Base-by-base conservation (phyloP, 1,140 invertebrate genomes). In the fruit fly (Drosophila melanogaster) region DNA sequence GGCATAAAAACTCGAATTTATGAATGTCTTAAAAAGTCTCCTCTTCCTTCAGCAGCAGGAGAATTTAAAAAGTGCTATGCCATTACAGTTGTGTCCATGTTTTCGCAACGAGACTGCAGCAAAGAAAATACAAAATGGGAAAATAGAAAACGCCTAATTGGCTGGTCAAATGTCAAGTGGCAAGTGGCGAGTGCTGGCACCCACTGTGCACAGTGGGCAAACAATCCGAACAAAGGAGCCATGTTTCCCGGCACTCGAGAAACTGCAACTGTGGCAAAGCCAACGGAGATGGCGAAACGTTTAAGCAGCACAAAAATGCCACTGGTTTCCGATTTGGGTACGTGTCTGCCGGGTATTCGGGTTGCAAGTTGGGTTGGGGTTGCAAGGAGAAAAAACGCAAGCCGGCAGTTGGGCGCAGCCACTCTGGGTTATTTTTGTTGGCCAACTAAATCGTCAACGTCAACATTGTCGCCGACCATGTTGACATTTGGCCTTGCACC, bases 361-460 rank as follows among this genome's bases (percentile, higher is more conserved):
- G 38, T 41, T 46, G 17, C 47, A n/a, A n/a, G 19, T 14, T 37
- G 22, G 22, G 30, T 41, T 41, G 46, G 22, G 49, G n/a, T 3
- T 44, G 3, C 7, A 19, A 11, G 4, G 19, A 22, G 19, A 22
- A 22, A 30, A 30, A 22, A 46, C 30, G 11, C 4, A 14, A 2
- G 17, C 17, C 4, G 22, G 11, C 14, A 12, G 37, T 38, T 38
- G 50, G 67, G 19, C 70, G 43, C 56, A 55, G 53, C 44, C 61
- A 49, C 46, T 66, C 24, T 40, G 41, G 54, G 46, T 47, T 64
- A 46, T 55, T 66, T 54, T 64, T 77, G 74, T 69, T 69, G 59
- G 76, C 84, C 67, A 87, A 89, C 83, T 77, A 83, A 87, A 87
- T 79, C 79, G 84, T 87, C 72, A 87, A 61, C 76, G 79, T 89